A percentile compares a stretch with the other conserved stretches of the same genome.
phyloP scores from a whole-genome alignment of 2,888 invertebrate genomes.

The Netelia virgata region DNA sequence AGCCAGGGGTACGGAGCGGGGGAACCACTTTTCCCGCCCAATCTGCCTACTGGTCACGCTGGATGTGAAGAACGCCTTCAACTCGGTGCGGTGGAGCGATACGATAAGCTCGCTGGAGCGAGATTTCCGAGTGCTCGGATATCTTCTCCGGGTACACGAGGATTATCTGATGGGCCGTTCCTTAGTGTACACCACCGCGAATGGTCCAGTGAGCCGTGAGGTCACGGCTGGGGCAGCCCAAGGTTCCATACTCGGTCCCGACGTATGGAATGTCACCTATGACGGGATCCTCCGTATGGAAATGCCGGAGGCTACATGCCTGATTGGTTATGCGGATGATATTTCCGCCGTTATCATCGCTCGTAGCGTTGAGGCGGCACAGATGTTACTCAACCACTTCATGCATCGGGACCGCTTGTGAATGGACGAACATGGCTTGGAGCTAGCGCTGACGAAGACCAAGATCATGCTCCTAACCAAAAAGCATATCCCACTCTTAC shows the following conservation, averaged over 20 bases:
- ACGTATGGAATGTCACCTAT: constrained; percentile 25
- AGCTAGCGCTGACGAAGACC: background rate
- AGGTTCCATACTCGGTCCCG: constrained; percentile 49
- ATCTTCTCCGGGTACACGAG: constrained; percentile 7
- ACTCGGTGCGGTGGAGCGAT: constrained; percentile 39
- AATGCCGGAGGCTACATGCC: constrained; percentile 26
- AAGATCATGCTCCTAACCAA: background rate
- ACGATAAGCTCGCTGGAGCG: constrained; percentile 56
- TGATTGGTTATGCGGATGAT: constrained; percentile 39
- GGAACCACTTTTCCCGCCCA: too few relatives aligned
- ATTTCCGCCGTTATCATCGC: too few relatives aligned
- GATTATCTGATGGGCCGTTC: constrained; percentile 27
- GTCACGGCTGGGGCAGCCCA: constrained; percentile 63
- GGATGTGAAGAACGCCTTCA: too few relatives aligned
- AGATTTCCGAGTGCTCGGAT: constrained; percentile 8
- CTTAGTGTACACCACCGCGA: constrained; percentile 35
- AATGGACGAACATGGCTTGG: background rate
- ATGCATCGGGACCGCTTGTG: too few relatives aligned
- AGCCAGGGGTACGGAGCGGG: too few relatives aligned
- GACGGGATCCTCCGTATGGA: constrained; percentile 50
- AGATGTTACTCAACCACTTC: too few relatives aligned
- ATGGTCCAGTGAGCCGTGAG: constrained; percentile 33
- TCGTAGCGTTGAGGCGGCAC: too few relatives aligned
- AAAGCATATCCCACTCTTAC: background rate
- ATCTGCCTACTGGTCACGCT: too few relatives aligned